A percentile compares a stretch with the other conserved stretches of the same genome.
Conservation (phyloP, 1,140 invertebrate genomes). For the Harpegnathos saltator region DNA sequence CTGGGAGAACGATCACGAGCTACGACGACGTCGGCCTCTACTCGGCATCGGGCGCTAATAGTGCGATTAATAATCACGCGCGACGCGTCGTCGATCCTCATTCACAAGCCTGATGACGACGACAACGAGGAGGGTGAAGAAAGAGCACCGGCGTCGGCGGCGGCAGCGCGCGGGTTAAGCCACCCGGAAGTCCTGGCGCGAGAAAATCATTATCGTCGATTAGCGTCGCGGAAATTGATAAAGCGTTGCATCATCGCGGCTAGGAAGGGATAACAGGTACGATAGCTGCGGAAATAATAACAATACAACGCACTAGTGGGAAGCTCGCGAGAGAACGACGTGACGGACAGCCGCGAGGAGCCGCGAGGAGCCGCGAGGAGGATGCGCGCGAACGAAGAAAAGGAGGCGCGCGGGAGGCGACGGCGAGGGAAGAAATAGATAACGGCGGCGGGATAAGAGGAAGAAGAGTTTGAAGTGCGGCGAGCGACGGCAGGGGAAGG, state of each 20-base stretch:
- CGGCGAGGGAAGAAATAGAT: slow-evolving; percentile 51
- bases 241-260: slow-evolving; percentile 53
- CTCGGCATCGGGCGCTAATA: neutral
- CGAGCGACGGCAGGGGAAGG: neutral
- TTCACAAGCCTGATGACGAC: slow-evolving; percentile 27
- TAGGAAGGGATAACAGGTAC: slow-evolving; percentile 8
- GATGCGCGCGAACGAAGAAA: slow-evolving; percentile 39
- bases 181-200: slow-evolving; percentile 68
- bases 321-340: slow-evolving; percentile 24
- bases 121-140: neutral
- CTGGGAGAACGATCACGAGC: neutral
- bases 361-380: slow-evolving; percentile 3
- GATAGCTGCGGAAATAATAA: slow-evolving; percentile 52
- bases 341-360: slow-evolving; percentile 40
- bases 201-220: slow-evolving; percentile 74
- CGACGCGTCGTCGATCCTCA: slow-evolving; percentile 27
- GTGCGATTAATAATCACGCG: slow-evolving; percentile 34
- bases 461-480: slow-evolving; percentile 11
- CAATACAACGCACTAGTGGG: slow-evolving; percentile 48
- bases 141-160: neutral
- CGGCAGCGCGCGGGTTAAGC: slow-evolving; percentile 5
- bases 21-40: neutral
- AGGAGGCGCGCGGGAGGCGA: slow-evolving; percentile 24
- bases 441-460: slow-evolving; percentile 52
- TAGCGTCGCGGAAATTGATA: slow-evolving; percentile 74